These are phyloP conservation scores for Polymixis flavicincta DNA, from an alignment of 2,888 invertebrate species.

Conservation along the genomic window DNA sequence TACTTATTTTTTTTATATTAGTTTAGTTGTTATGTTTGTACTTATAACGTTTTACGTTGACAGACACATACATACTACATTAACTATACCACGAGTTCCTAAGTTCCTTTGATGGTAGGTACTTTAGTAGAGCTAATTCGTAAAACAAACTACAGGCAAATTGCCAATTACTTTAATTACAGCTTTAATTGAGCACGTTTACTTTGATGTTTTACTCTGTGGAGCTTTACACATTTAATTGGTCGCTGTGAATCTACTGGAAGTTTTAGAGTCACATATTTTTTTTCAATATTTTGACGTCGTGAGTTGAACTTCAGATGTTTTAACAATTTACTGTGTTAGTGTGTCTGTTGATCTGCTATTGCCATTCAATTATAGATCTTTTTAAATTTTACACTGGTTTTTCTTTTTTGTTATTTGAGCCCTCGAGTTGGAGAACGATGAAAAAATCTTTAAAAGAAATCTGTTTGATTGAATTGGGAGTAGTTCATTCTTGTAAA, in stretches of 20 bases:
- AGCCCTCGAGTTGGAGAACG: too few species aligned
- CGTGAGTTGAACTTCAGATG: background rate
- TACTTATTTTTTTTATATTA: too few species aligned
- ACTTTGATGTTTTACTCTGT: conserved; percentile 52
- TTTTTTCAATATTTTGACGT: background rate
- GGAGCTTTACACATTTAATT: background rate
- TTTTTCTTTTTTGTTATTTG: background rate
- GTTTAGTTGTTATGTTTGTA: too few species aligned
- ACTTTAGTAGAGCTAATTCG: conserved; percentile 20
- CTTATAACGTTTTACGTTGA: too few species aligned
- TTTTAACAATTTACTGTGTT: background rate
- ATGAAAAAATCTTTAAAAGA: conserved; percentile 4
- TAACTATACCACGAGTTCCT: too few species aligned
- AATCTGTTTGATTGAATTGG: background rate
- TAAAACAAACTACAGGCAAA: conserved; percentile 33
- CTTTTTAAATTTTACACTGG: background rate
- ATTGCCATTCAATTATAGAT: conserved; percentile 8
- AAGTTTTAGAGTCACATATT: background rate
- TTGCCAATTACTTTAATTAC: conserved; percentile 57
- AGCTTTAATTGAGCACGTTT: conserved; percentile 28
- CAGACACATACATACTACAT: background rate
- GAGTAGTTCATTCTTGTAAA: conserved; percentile 14
- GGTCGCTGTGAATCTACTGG: background rate
- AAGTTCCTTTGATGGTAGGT: conserved; percentile 13
- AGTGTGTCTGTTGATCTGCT: background rate